Evolutionary conservation across 37 sponge, comb jelly and placozoan species (phyloP), one percentile per base, ranked within the genome.

Genomic region (Ephydatia muelleri): DNA sequence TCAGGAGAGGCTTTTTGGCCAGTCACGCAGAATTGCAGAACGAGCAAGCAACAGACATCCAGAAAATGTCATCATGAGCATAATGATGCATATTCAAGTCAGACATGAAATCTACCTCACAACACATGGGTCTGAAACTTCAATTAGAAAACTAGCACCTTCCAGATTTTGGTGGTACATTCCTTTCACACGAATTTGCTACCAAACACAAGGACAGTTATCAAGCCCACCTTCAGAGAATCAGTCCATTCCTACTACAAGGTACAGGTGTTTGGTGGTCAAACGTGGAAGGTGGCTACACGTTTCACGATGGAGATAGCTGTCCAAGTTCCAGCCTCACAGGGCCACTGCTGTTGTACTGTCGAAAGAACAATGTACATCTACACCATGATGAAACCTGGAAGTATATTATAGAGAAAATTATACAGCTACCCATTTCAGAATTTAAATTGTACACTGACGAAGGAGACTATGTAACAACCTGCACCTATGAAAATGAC

Each of bases 211-310:
- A 26, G 32, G 37, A 49, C 21, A 82, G 83, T 34, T 82, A 73
- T 49, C 73, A 82, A 67, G 73, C 83, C 21, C 83, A 82, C 73
- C 68, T 82, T 65, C 66, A 72, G 73, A 71, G 83, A 38, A 65
- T 82, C 25, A 35, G 31, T 29, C 83, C 72, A 30, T 82, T 72
- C 49, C 83, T 82, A 23, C 31, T 26, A 22, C 49, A 8, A 26
- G 83, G 83, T 31, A 13, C 36, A 38, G 83, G 83, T 29, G 73
- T 43, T 64, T 82, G 83, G 83, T 82, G 73, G 83, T 35, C 37
- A 32, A 49, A 82, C 38, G 43, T 29, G 6, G 31, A 65, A 48
- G 66, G 26, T 37, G 68, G 32, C 36, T 82, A 67, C 37, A 28
- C 25, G 37, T 82, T 82, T 72, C 68, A 43, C 38, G 83, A 82